These are phyloP conservation scores for Zaprionus inermis DNA, from an alignment of 1,140 invertebrate species.

Conservation along the genomic window DNA sequence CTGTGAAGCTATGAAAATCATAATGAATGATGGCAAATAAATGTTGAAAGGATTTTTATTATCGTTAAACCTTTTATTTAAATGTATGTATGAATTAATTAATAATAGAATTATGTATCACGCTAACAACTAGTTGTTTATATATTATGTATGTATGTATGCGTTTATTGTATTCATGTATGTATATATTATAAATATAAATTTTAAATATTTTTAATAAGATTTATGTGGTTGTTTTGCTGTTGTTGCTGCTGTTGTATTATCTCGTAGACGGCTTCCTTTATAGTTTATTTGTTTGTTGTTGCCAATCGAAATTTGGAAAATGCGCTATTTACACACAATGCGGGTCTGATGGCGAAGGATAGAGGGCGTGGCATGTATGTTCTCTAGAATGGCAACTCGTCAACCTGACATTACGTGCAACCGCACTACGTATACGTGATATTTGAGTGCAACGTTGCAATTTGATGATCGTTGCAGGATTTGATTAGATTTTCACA, in stretches of 20 bases:
- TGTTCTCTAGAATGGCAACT: conserved; percentile 15
- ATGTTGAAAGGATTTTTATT: conserved; percentile 42
- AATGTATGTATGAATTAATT: conserved; percentile 69
- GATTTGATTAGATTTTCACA: conserved; percentile 7
- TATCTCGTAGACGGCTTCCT: conserved; percentile 44
- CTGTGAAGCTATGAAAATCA: not conserved
- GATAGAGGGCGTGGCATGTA: not conserved
- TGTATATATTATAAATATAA: conserved; percentile 52
- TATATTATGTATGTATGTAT: conserved; percentile 57
- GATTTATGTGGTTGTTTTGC: conserved; percentile 28
- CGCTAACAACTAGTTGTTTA: conserved; percentile 72
- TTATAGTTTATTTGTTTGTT: conserved; percentile 39
- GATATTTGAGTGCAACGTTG: conserved; percentile 1
- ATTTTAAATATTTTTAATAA: conserved; percentile 63
- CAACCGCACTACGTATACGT: conserved; percentile 5
- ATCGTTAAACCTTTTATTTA: conserved; percentile 64
- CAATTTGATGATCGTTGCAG: not conserved
- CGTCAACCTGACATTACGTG: conserved; percentile 13
- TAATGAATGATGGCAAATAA: conserved; percentile 26
- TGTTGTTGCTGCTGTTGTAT: conserved; percentile 18
- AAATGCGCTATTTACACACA: conserved; percentile 41
- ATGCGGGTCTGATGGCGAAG: conserved; percentile 28
- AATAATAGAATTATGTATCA: conserved; percentile 75
- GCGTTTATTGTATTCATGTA: conserved; percentile 39
- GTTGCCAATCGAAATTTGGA: conserved; percentile 48